phyloP scores from a whole-genome alignment of 2,888 invertebrate species.

The Ophion ellenae region DNA sequence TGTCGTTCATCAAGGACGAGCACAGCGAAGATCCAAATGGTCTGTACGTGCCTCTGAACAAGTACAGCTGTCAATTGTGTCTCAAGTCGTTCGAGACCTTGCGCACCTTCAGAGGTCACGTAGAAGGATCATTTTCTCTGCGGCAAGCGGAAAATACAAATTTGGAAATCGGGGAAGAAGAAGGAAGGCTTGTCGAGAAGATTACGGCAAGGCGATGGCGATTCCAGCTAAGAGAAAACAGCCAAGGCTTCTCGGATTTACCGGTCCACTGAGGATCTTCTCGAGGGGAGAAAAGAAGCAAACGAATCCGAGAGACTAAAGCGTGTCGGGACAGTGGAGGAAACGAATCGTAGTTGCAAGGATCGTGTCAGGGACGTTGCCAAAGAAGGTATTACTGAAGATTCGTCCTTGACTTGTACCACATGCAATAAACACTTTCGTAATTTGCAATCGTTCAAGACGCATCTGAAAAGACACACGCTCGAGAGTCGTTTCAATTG shows the following conservation, averaged over 20 bases:
- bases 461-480: conserved; percentile 78
- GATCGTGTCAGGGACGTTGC: conserved; percentile 71
- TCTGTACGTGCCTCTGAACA: conserved; percentile 43
- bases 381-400: conserved; percentile 72
- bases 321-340: neutral
- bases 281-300: neutral
- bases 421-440: conserved; percentile 77
- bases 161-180: conserved; percentile 1
- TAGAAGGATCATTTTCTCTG: conserved; percentile 73
- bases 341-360: conserved; percentile 63
- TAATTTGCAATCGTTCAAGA: conserved; percentile 76
- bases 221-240: neutral
- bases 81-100: conserved; percentile 70
- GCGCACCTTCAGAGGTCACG: conserved; percentile 73
- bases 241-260: conserved; percentile 58
- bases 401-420: conserved; percentile 71
- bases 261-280: conserved; percentile 47
- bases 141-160: conserved; percentile 51
- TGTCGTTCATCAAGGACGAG: conserved; percentile 40
- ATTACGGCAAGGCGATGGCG: neutral
- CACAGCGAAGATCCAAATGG: conserved; percentile 60
- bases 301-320: neutral
- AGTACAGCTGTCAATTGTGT: conserved; percentile 76
- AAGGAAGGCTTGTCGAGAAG: neutral
- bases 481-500: conserved; percentile 76